Base-by-base conservation (phyloP, 2,113 vertebrate genomes). In the Mohoua ochrocephala region DNA sequence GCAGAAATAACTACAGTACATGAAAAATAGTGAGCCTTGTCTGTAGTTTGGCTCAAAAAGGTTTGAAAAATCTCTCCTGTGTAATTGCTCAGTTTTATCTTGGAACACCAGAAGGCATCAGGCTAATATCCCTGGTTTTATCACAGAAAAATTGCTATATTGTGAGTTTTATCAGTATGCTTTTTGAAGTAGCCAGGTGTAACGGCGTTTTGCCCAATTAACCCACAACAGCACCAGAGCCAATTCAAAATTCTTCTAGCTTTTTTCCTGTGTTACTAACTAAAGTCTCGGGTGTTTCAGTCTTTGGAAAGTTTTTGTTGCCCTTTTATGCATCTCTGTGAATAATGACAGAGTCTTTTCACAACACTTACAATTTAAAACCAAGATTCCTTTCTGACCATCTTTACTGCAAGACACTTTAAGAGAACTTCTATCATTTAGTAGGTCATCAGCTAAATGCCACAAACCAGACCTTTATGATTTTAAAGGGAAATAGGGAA, bases 1-100 rank as follows among this genome's bases (percentile, higher is more conserved):
- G 30, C 31, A 83, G 68, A 95, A 90, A 86, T 86, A 87, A 81
- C 73, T 71, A 59, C 35, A 77, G 13, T 39, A 81, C 41, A 64
- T 37, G 71, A 88, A 86, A 95, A 93, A 81, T 71, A 56, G 76
- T 19, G 20, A 93, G 35, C 31, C 39, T 73, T 80, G 63, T 93
- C 94, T 88, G 30, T 41, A 88, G 78, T 70, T 85, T 83, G 90
- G 54, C 71, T 86, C 39, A 64, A 63, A 95, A 94, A 70, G 27
- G 23, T 71, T 95, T 88, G 59, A 75, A 91, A 86, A 94, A 88
- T 78, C 60, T 95, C 54, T 93, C 54, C 52, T 84, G 49, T 94
- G 68, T 93, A 92, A 89, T 91, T 93, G 39, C 15, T 92, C 30
- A 33, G 41, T 81, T 97, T 92, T 95, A 92, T 92, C 80, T 86